Conservation (phyloP, 1,140 invertebrate species). For the Cydia splendana region DNA sequence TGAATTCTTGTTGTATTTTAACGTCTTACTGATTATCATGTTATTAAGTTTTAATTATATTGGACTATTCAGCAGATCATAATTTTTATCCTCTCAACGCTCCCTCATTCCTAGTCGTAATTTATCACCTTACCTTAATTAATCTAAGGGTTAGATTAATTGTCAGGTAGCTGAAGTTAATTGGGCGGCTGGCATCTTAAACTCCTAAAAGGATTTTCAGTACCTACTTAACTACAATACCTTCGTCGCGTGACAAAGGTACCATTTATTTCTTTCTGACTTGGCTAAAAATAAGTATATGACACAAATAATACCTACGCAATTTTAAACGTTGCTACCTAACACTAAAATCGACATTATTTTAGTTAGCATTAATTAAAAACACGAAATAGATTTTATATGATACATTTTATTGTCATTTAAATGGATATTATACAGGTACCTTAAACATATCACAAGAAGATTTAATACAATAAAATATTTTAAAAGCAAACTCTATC, state of each 20-base stretch:
- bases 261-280: no score
- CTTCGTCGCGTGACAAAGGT: no score
- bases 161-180: no score
- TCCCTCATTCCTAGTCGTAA: not conserved
- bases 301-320: no score
- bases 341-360: not conserved
- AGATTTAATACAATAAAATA: slow-evolving; percentile 8
- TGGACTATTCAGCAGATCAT: slow-evolving; percentile 44
- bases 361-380: not conserved
- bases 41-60: slow-evolving; percentile 74
- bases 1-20: slow-evolving; percentile 71
- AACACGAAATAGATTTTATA: not conserved
- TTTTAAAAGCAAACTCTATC: slow-evolving; percentile 12
- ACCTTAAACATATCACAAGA: slow-evolving; percentile 26
- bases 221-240: no score
- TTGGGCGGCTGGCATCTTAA: no score
- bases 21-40: slow-evolving; percentile 64
- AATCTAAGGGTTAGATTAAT: no score
- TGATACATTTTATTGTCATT: slow-evolving; percentile 18
- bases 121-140: not conserved
- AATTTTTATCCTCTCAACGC: not conserved
- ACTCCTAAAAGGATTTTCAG: no score
- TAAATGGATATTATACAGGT: slow-evolving; percentile 30
- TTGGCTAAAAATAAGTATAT: no score
- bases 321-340: not conserved